phyloP scores from a whole-genome alignment of 2,113 vertebrate species.

The Lanius collurio region DNA sequence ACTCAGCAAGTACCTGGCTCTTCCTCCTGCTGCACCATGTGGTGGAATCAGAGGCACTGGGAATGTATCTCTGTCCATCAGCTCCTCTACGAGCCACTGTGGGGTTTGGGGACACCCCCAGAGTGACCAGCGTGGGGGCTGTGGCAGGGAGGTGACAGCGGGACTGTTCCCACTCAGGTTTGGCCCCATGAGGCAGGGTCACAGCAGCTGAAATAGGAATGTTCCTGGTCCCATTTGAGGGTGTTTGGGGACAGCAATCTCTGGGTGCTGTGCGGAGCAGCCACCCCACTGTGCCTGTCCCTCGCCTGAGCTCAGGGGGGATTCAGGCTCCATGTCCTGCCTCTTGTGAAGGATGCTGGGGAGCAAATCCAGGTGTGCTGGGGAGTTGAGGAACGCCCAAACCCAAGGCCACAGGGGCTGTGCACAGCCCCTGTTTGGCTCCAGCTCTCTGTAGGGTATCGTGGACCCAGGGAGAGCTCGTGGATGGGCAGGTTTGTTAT shows the following conservation, averaged over 20 bases:
- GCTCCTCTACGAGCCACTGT: rapidly evolving
- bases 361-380: neutral
- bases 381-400: rapidly evolving
- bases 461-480: rapidly evolving
- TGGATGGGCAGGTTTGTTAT: rapidly evolving
- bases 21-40: neutral
- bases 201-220: neutral
- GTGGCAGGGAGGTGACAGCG: rapidly evolving
- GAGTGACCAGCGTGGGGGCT: rapidly evolving
- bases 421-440: rapidly evolving
- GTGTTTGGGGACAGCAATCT: rapidly evolving
- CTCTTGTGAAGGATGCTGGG: rapidly evolving
- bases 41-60: neutral
- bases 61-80: rapidly evolving
- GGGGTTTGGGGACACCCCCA: neutral
- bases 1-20: neutral
- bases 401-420: neutral
- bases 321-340: neutral
- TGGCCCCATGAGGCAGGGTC: neutral
- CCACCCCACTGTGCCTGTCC: too few relatives aligned
- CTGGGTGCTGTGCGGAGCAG: rapidly evolving
- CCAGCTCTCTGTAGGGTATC: neutral
- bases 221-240: neutral
- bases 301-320: rapidly evolving
- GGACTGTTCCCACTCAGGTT: neutral